Evolutionary conservation across 2,888 invertebrate species (phyloP).

Genomic region (Brachyopa scutellaris): DNA sequence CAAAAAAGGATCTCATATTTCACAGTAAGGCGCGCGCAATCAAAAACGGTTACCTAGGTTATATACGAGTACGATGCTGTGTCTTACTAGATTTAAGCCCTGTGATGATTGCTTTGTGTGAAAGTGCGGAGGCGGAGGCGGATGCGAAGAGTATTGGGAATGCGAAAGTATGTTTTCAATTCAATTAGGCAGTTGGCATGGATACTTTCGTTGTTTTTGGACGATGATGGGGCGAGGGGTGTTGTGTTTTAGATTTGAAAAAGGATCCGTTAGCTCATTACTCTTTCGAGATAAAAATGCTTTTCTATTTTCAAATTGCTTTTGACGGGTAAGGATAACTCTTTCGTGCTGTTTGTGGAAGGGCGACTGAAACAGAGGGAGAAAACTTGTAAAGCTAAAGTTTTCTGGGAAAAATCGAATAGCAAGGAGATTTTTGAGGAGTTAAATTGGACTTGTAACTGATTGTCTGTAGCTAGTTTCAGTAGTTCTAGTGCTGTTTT

Average conservation of each 20-base stretch:
- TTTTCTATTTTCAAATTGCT: slow-evolving; percentile 24
- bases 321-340: slow-evolving; percentile 21
- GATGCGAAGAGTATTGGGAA: slow-evolving; percentile 1
- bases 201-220: slow-evolving; percentile 36
- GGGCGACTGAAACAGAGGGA: too few relatives aligned
- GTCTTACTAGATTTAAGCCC: too few relatives aligned
- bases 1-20: slow-evolving; percentile 55
- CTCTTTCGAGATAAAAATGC: slow-evolving; percentile 10
- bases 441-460: too few relatives aligned
- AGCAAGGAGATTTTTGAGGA: too few relatives aligned
- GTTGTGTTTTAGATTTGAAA: slow-evolving; percentile 32
- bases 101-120: too few relatives aligned
- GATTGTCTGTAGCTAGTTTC: too few relatives aligned
- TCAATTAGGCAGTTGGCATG: slow-evolving; percentile 67
- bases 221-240: background rate
- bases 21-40: slow-evolving; percentile 64
- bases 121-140: too few relatives aligned
- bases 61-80: slow-evolving; percentile 1
- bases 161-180: slow-evolving; percentile 62
- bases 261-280: slow-evolving; percentile 53
- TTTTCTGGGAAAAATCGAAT: too few relatives aligned
- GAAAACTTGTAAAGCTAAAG: too few relatives aligned
- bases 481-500: too few relatives aligned
- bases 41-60: slow-evolving; percentile 63
- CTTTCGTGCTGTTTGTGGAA: too few relatives aligned